phyloP scores from a whole-genome alignment of 2,113 vertebrate genomes.

The Benitochromis conjunctus region DNA sequence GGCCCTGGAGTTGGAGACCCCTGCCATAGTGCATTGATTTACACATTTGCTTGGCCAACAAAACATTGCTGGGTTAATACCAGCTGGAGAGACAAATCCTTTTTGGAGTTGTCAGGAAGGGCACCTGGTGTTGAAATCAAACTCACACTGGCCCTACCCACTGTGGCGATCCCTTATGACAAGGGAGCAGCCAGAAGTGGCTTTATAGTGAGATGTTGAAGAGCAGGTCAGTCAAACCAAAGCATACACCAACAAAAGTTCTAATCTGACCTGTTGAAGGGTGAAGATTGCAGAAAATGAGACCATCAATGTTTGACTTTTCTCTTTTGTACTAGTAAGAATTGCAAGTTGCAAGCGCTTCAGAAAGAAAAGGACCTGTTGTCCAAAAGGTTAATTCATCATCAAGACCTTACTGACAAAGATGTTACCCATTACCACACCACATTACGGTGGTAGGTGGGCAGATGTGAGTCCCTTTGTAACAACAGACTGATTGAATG shows the following conservation, averaged over 20 bases:
- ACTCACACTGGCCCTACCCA: not conserved
- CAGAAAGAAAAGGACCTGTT: not conserved
- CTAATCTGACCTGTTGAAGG: not conserved
- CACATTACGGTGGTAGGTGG: not conserved
- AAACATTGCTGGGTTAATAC: not conserved
- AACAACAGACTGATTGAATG: not conserved
- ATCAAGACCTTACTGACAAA: not conserved
- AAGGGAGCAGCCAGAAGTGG: not conserved
- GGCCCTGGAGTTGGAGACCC: too few relatives aligned
- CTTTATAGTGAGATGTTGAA: not conserved
- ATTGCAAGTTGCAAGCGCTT: not conserved
- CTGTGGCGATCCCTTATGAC: not conserved
- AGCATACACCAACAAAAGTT: not conserved
- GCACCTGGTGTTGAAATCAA: not conserved
- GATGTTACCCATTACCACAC: not conserved
- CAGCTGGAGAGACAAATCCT: not conserved
- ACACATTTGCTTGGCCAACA: not conserved
- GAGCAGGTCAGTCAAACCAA: not conserved
- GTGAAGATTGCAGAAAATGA: not conserved
- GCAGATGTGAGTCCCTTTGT: not conserved
- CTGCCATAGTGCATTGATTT: not conserved
- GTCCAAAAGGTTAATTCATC: not conserved
- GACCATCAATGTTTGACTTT: not conserved
- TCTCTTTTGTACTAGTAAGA: not conserved
- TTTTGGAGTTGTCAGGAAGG: not conserved